Base-by-base conservation (phyloP, 2,888 invertebrate species). In the Mimumesa dahlbomi region DNA sequence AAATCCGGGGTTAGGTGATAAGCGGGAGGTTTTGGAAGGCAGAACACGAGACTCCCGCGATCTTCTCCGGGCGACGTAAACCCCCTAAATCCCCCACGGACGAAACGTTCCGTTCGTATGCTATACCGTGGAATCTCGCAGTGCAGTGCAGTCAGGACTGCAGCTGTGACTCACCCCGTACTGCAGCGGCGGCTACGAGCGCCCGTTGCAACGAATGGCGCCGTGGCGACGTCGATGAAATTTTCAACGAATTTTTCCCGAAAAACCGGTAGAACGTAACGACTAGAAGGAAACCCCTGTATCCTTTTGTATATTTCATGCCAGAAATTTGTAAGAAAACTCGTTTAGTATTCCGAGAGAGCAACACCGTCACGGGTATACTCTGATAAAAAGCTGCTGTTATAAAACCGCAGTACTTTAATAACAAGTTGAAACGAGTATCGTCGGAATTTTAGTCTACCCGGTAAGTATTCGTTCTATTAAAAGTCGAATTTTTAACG, bases 11-110 rank as follows among this genome's bases (percentile, higher is more conserved):
- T 31, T 38, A 54, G 29, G 31, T 42, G 64, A 59, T 68, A 68
- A 62, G 53, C 67, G 57, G 57, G 59, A 66, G 64, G 63, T 70
- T 66, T 56, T 57, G 62, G 59, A 66, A 67, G 57, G 57, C 48
- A 19, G 61, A 66, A 57, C 63, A 72, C 67, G 69, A 40, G 38
- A 42, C 61, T 53, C 52, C 29, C 54, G 56, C 59, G 65, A 66
- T 49, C 57, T 63, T 64, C 59, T 69, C 64, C 43, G 34, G 14
- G 58, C 68, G 69, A 68, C 77, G 50, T 75, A 77, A 76, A 77
- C 72, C 75, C 54, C 57, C 57, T 72, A 75, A 77, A 77, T 77
- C 77, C 72, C 68, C 54, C 52, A 57, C 53, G 63, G 72, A 68
- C 59, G 61, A 40, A 68, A 61, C 59, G 52, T 73, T 63, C 36